Conservation (phyloP, 2,888 invertebrate genomes). For the Dryadula phaetusa region DNA sequence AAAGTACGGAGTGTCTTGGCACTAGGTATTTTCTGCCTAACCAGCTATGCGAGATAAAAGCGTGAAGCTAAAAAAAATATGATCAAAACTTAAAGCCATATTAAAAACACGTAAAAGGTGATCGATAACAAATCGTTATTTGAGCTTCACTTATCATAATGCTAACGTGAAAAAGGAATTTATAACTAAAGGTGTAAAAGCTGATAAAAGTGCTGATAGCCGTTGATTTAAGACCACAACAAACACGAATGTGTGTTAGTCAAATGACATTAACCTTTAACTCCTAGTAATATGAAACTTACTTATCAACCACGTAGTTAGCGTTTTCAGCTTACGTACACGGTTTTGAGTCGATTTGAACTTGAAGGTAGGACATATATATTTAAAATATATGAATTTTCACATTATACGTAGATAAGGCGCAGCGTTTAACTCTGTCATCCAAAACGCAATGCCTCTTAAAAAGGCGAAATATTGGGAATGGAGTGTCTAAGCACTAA, state of each 20-base stretch:
- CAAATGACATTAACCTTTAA: constrained; percentile 23
- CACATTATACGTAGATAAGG: no score
- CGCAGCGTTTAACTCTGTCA: no score
- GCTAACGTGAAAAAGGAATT: constrained; percentile 43
- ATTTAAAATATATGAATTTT: no score
- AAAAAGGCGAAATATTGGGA: no score
- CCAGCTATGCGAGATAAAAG: no score
- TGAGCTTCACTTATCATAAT: constrained; percentile 38
- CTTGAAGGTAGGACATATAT: no score
- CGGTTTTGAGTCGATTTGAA: not conserved
- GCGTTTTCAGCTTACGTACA: not conserved
- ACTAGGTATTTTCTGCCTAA: no score
- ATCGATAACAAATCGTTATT: constrained; percentile 41
- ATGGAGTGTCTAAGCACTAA: no score
- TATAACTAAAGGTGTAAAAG: constrained; percentile 45
- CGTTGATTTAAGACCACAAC: constrained; percentile 47
- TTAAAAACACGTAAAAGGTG: constrained; percentile 8
- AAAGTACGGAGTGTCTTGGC: no score
- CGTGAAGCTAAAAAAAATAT: not conserved
- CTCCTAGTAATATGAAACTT: not conserved
- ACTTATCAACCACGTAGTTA: not conserved
- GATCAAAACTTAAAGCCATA: not conserved
- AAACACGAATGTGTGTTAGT: constrained; percentile 42
- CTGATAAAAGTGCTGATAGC: constrained; percentile 47
- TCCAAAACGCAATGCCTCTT: no score